Conservation (phyloP, 2,888 invertebrate genomes). For the Arge pagana region DNA sequence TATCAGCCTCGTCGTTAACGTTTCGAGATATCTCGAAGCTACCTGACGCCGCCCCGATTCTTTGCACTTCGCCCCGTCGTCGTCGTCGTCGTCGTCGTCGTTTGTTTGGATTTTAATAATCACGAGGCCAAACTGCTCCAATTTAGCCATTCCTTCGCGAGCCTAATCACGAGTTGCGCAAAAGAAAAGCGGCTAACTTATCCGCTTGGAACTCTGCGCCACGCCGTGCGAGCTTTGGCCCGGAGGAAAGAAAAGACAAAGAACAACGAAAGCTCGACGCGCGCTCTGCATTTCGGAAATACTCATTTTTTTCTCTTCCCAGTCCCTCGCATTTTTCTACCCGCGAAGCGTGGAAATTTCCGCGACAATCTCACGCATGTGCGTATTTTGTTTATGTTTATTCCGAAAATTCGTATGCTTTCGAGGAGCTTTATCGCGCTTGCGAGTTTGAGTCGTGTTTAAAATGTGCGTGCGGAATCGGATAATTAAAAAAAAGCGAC, state of each 20-base stretch:
- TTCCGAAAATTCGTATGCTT: too few species aligned
- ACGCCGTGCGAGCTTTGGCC: not conserved
- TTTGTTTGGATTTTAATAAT: slow-evolving; percentile 16
- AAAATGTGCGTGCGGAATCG: too few species aligned
- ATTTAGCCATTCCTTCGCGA: slow-evolving; percentile 1
- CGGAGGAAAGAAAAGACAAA: not conserved
- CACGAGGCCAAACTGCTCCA: slow-evolving; percentile 5
- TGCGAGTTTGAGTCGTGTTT: too few species aligned
- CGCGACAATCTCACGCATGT: too few species aligned
- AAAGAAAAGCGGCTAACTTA: not conserved
- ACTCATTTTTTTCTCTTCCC: not conserved
- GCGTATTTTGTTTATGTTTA: too few species aligned
- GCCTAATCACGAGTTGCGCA: not conserved
- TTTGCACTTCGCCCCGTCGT: too few species aligned
- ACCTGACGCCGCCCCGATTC: slow-evolving; percentile 7
- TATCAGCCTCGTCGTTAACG: slow-evolving; percentile 26
- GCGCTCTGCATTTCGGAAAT: not conserved
- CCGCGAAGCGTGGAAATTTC: too few species aligned
- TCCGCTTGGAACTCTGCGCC: not conserved
- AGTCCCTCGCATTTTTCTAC: too few species aligned
- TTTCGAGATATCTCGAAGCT: slow-evolving; percentile 17
- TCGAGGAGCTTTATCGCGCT: too few species aligned
- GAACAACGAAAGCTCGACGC: not conserved
- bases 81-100: too few species aligned
- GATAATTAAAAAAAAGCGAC: too few species aligned